phyloP scores from a whole-genome alignment of 1,140 invertebrate species.

The Drosophila baimaii region DNA sequence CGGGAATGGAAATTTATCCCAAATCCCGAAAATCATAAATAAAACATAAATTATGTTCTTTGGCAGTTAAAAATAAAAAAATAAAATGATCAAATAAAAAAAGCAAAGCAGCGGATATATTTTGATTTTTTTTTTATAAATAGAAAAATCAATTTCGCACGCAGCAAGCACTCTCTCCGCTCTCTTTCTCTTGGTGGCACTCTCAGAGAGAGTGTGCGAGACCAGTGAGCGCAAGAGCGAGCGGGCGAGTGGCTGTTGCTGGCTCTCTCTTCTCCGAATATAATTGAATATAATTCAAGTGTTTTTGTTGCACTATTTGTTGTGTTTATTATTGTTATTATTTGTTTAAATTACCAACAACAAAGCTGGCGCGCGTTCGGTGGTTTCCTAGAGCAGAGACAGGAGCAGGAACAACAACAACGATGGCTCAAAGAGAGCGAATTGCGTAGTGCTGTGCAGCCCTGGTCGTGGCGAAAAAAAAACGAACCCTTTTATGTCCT shows the following conservation, averaged over 20 bases:
- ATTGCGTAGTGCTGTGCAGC: slow-evolving; percentile 44
- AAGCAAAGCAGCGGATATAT: slow-evolving; percentile 70
- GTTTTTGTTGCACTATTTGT: slow-evolving; percentile 79
- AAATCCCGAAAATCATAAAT: slow-evolving; percentile 71
- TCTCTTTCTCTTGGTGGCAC: slow-evolving; percentile 9
- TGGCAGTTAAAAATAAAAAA: slow-evolving; percentile 70
- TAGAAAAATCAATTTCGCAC: slow-evolving; percentile 83
- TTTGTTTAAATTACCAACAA: slow-evolving; percentile 78
- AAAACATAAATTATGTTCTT: slow-evolving; percentile 80
- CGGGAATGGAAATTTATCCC: slow-evolving; percentile 48
- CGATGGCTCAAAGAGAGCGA: slow-evolving; percentile 24
- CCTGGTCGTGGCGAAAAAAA: slow-evolving; percentile 49
- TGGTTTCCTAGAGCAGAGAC: slow-evolving; percentile 14
- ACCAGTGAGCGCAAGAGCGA: slow-evolving; percentile 44
- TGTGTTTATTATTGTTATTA: slow-evolving; percentile 77
- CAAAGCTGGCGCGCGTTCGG: slow-evolving; percentile 47
- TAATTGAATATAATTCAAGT: slow-evolving; percentile 82
- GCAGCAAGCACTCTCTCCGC: slow-evolving; percentile 46
- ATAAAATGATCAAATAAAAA: slow-evolving; percentile 65
- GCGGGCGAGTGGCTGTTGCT: slow-evolving; percentile 45
- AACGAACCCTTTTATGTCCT: slow-evolving; percentile 70
- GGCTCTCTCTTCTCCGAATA: slow-evolving; percentile 50
- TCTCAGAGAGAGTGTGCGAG: slow-evolving; percentile 43
- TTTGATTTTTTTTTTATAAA: slow-evolving; percentile 83
- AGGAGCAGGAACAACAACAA: slow-evolving; percentile 32